Evolutionary conservation across 2,888 invertebrate species (phyloP).

Genomic region (Actias luna): DNA sequence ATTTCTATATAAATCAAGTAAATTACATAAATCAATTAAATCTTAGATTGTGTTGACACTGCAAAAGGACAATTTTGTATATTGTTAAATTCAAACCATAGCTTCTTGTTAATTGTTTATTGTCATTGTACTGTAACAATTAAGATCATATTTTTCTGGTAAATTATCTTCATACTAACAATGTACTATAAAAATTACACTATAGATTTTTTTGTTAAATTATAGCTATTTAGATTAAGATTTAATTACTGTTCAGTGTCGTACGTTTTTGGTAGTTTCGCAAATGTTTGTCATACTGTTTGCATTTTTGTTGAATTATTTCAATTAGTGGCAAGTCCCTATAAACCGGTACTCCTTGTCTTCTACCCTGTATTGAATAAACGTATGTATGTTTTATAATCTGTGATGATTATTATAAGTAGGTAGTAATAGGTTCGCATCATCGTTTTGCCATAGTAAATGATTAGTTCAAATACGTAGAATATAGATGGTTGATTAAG

Average conservation of each 20-base stretch:
- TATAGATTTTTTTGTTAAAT: too few species aligned
- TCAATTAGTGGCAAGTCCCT: too few species aligned
- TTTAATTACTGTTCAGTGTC: too few species aligned
- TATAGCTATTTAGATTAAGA: too few species aligned
- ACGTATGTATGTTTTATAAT: slow-evolving; percentile 42
- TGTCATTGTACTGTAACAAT: too few species aligned
- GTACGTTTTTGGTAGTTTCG: too few species aligned
- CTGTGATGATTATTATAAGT: slow-evolving; percentile 75
- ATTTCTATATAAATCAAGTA: neutral
- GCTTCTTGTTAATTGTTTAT: too few species aligned
- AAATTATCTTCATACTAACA: neutral
- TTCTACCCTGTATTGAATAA: neutral
- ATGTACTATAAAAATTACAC: too few species aligned
- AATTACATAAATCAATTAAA: neutral
- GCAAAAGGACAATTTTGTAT: too few species aligned
- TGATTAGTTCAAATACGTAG: slow-evolving; percentile 45
- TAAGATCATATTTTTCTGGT: neutral
- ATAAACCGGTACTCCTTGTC: neutral
- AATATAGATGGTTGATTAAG: slow-evolving; percentile 21
- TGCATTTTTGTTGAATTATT: neutral
- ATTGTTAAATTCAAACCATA: too few species aligned
- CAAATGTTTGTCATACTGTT: too few species aligned
- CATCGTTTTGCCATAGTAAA: slow-evolving; percentile 49
- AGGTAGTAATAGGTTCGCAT: slow-evolving; percentile 56
- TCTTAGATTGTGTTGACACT: too few species aligned